Conservation (phyloP, 35 echinoderm and acorn worm genomes). For the Amphiura filiformis region DNA sequence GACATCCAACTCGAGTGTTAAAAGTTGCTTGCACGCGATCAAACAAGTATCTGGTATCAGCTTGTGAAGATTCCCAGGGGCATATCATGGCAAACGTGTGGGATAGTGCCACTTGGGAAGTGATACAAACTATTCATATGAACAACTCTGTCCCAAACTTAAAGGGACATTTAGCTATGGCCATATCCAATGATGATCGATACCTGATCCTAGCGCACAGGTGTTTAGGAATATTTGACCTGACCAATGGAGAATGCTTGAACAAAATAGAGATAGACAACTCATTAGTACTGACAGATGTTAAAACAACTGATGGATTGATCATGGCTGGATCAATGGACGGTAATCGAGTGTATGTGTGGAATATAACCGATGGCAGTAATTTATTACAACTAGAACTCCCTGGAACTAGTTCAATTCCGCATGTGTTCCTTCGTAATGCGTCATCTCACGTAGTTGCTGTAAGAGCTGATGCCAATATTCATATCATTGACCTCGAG, state of each 20-base stretch:
- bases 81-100: slow-evolving; percentile 70
- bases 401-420: not conserved
- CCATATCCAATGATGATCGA: slow-evolving; percentile 8
- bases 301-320: not conserved
- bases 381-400: slow-evolving; percentile 25
- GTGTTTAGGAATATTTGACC: slow-evolving; percentile 44
- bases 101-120: slow-evolving; percentile 56
- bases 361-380: slow-evolving; percentile 34
- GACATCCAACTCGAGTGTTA: slow-evolving; percentile 60
- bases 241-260: slow-evolving; percentile 49
- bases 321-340: slow-evolving; percentile 33
- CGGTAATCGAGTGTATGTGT: slow-evolving; percentile 34
- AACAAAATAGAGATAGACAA: slow-evolving; percentile 38
- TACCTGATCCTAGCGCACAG: slow-evolving; percentile 50
- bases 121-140: slow-evolving; percentile 55
- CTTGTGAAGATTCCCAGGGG: slow-evolving; percentile 44
- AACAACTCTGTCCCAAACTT: not conserved
- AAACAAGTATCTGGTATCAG: slow-evolving; percentile 45
- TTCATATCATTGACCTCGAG: slow-evolving; percentile 42
- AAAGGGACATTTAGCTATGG: slow-evolving; percentile 23
- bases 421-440: slow-evolving; percentile 8
- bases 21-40: slow-evolving; percentile 27
- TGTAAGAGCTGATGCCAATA: slow-evolving; percentile 39
- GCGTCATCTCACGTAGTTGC: slow-evolving; percentile 1
- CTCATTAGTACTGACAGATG: slow-evolving; percentile 19